A percentile compares a stretch with the other conserved stretches of the same genome.
phyloP scores from a whole-genome alignment of 2,888 invertebrate genomes.

The Cerastoderma edule region DNA sequence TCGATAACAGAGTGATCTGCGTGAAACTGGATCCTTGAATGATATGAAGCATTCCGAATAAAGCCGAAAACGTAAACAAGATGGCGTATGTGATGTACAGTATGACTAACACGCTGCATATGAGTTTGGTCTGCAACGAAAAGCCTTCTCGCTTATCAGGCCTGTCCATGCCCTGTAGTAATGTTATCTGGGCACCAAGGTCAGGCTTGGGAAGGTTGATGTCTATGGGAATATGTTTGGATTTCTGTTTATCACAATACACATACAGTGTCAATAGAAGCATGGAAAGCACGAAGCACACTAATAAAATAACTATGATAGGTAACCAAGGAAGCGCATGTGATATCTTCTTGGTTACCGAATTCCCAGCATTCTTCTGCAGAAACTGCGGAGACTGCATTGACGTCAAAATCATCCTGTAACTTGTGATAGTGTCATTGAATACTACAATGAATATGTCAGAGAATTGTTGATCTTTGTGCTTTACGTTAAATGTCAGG shows the following conservation, averaged over 20 bases:
- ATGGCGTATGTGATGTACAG: constrained; percentile 76
- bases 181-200: constrained; percentile 53
- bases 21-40: constrained; percentile 66
- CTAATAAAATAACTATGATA: constrained; percentile 60
- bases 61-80: constrained; percentile 76
- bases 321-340: constrained; percentile 69
- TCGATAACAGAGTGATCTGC: constrained; percentile 65
- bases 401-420: constrained; percentile 71
- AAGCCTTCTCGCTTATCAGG: constrained; percentile 36
- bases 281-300: constrained; percentile 52
- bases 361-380: constrained; percentile 32
- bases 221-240: constrained; percentile 43
- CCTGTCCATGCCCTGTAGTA: constrained; percentile 63
- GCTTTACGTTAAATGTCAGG: constrained; percentile 34
- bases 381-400: constrained; percentile 68
- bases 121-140: constrained; percentile 56
- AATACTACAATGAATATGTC: constrained; percentile 72
- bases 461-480: constrained; percentile 72
- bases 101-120: constrained; percentile 65
- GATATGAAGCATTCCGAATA: constrained; percentile 75
- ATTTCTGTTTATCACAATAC: constrained; percentile 49
- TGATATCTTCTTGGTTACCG: constrained; percentile 10
- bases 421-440: constrained; percentile 72
- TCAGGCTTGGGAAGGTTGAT: constrained; percentile 48
- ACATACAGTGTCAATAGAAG: constrained; percentile 53